Conservation (phyloP, 2,113 vertebrate species). For the Rattus rattus region DNA sequence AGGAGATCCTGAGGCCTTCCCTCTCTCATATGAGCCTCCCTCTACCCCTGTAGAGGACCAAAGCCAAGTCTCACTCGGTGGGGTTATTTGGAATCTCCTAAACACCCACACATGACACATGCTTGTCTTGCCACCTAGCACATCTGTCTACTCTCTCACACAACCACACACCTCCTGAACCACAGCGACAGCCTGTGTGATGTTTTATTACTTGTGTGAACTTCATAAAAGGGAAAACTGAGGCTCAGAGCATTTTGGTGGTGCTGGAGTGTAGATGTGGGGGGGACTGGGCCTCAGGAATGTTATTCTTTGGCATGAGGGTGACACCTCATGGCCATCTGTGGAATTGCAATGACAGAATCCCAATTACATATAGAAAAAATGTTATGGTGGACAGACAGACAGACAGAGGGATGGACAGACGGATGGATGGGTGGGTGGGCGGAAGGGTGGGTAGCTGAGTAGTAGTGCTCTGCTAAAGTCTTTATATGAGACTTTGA, state of each 20-base stretch:
- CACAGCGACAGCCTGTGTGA: rapidly evolving
- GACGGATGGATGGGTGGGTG: not conserved
- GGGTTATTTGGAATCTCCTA: not conserved
- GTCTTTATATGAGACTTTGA: not conserved
- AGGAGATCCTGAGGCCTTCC: not conserved
- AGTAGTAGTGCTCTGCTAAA: not conserved
- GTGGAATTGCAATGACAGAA: not conserved
- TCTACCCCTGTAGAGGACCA: rapidly evolving
- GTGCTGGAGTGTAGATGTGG: not conserved
- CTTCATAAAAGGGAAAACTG: not conserved
- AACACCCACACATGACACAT: not conserved
- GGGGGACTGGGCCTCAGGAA: too few relatives aligned
- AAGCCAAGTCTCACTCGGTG: not conserved
- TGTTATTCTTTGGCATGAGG: not conserved
- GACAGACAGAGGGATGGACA: not conserved
- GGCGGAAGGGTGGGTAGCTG: not conserved
- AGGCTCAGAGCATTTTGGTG: not conserved
- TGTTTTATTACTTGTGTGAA: not conserved
- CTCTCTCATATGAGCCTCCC: not conserved
- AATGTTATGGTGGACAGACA: not conserved
- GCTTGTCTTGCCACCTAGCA: not conserved
- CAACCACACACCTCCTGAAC: not conserved
- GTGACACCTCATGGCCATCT: not conserved
- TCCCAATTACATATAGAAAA: not conserved
- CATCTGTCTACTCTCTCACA: too few relatives aligned